phyloP scores from a whole-genome alignment of 1,140 invertebrate genomes.

The Trialeurodes vaporariorum region DNA sequence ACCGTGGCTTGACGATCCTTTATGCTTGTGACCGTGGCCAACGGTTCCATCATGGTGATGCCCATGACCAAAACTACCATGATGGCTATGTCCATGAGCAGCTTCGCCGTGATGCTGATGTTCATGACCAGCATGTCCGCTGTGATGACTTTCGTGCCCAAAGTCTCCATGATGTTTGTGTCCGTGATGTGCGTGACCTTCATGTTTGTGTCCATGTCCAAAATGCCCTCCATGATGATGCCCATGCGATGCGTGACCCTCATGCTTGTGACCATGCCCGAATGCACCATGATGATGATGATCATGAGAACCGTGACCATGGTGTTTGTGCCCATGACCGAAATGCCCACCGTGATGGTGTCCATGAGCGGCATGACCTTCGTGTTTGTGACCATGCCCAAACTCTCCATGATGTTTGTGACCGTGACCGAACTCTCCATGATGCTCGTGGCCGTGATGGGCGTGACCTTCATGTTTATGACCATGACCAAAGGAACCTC shows the following conservation, averaged over 20 bases:
- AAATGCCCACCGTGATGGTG: conserved; percentile 15
- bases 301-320: conserved; percentile 16
- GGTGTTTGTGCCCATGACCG: conserved; percentile 18
- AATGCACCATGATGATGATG: conserved; percentile 18
- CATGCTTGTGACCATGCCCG: conserved; percentile 18
- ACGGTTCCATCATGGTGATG: conserved; percentile 17
- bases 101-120: conserved; percentile 17
- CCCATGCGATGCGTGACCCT: conserved; percentile 13
- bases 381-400: conserved; percentile 19
- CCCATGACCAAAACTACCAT: conserved; percentile 12
- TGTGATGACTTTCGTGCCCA: conserved; percentile 15
- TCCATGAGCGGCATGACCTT: conserved; percentile 12
- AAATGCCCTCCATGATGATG: conserved; percentile 16
- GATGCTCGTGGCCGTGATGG: conserved; percentile 13
- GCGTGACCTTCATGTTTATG: conserved; percentile 1
- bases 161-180: conserved; percentile 15
- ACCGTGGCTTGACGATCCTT: conserved; percentile 11
- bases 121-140: conserved; percentile 11
- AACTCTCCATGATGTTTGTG: conserved; percentile 17
- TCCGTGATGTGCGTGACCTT: conserved; percentile 15
- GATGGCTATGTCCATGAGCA: conserved; percentile 15
- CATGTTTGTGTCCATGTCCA: conserved; percentile 17
- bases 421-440: conserved; percentile 17
- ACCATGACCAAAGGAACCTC: conserved; percentile 6
- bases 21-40: conserved; percentile 18